These are phyloP conservation scores for Cololabis saira DNA, from an alignment of 2,113 vertebrate genomes.

Conservation along the genomic window DNA sequence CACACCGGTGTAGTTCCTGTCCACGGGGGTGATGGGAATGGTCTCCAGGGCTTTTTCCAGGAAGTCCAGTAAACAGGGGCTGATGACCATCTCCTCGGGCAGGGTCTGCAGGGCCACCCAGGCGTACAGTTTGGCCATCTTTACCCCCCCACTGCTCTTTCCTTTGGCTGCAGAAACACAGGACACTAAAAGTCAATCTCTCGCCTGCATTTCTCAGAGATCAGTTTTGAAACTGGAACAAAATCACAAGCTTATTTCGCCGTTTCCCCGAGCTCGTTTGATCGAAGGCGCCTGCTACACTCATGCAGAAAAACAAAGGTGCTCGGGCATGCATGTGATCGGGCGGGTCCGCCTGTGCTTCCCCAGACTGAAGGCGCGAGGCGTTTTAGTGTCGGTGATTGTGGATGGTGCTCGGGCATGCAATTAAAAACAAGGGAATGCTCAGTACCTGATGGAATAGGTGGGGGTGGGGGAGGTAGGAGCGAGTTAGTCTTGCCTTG, in stretches of 20 bases:
- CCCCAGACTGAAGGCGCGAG: neutral
- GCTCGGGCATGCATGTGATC: conserved; percentile 44
- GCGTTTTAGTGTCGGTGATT: conserved; percentile 27
- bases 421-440: conserved; percentile 55
- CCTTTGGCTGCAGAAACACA: conserved; percentile 89
- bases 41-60: conserved; percentile 98
- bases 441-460: conserved; percentile 93
- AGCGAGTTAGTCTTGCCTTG: conserved; percentile 95
- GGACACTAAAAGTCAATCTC: neutral
- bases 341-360: neutral
- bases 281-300: conserved; percentile 35
- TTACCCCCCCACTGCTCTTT: conserved; percentile 91
- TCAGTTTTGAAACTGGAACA: conserved; percentile 1
- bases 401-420: conserved; percentile 60
- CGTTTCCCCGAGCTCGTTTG: conserved; percentile 15
- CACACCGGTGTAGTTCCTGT: conserved; percentile 89
- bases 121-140: conserved; percentile 95
- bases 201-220: neutral
- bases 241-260: conserved; percentile 7
- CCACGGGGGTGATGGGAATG: conserved; percentile 97
- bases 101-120: conserved; percentile 98
- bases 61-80: conserved; percentile 95
- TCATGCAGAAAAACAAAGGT: conserved; percentile 15
- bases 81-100: conserved; percentile 99
- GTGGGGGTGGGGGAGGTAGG: conserved; percentile 95